These are phyloP conservation scores for Anolis carolinensis DNA, from an alignment of 2,113 vertebrate genomes.

Conservation along the genomic window DNA sequence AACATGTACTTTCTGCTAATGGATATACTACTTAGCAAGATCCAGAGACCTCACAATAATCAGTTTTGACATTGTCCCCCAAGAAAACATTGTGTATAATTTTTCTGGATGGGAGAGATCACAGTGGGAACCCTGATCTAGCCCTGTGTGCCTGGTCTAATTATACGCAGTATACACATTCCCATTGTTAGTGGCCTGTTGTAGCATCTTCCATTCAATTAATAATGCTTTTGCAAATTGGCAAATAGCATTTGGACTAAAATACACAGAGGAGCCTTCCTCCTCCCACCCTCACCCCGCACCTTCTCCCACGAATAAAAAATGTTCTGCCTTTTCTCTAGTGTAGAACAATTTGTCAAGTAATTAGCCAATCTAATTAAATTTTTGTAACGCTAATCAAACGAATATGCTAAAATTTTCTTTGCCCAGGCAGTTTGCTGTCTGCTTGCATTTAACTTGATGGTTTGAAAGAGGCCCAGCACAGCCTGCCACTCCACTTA, in stretches of 20 bases:
- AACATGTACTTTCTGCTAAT: conserved; percentile 51
- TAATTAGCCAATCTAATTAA: conserved; percentile 97
- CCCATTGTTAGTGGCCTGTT: conserved; percentile 89
- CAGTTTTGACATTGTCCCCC: conserved; percentile 75
- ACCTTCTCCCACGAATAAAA: conserved; percentile 72
- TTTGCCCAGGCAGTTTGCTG: conserved; percentile 93
- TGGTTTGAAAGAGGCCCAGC: conserved; percentile 95
- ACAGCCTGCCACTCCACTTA: conserved; percentile 97
- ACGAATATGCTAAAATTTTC: conserved; percentile 98
- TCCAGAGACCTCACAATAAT: conserved; percentile 69
- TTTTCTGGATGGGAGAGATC: conserved; percentile 68
- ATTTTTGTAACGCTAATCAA: conserved; percentile 98
- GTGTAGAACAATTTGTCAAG: conserved; percentile 95
- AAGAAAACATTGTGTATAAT: conserved; percentile 73
- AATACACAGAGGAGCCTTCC: conserved; percentile 82
- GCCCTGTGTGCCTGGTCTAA: conserved; percentile 84
- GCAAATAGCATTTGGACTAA: conserved; percentile 89
- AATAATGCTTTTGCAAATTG: conserved; percentile 97
- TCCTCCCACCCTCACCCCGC: conserved; percentile 39
- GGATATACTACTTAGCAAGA: conserved; percentile 70
- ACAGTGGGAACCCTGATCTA: conserved; percentile 80
- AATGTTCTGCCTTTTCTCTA: conserved; percentile 84
- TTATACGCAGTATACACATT: conserved; percentile 92
- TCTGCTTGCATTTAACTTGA: conserved; percentile 98
- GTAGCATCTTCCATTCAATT: conserved; percentile 97